Evolutionary conservation across 2,888 invertebrate genomes (phyloP).

Genomic region (Pyralis farinalis): DNA sequence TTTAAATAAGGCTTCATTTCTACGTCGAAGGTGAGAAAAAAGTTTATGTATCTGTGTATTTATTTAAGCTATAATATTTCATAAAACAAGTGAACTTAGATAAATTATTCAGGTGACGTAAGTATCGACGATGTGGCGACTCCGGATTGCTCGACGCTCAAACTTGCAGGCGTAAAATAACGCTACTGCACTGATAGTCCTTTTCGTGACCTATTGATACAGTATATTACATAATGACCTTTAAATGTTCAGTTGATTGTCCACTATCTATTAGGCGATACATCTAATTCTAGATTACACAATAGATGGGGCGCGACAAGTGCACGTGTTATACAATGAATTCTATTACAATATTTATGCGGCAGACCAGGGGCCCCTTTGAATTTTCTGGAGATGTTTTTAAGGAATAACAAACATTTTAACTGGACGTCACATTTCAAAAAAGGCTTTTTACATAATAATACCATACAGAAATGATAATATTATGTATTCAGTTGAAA

Average conservation of each 20-base stretch:
- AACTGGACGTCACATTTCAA: constrained; percentile 33
- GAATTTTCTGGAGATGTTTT: constrained; percentile 35
- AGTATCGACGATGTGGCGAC: too few species aligned
- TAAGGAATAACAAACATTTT: constrained; percentile 32
- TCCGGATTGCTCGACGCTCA: too few species aligned
- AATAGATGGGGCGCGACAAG: constrained; percentile 28
- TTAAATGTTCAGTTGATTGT: constrained; percentile 1
- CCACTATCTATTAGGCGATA: background rate
- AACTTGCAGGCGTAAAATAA: too few species aligned
- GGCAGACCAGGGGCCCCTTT: constrained; percentile 19
- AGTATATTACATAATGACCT: constrained; percentile 5
- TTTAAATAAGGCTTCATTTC: too few species aligned
- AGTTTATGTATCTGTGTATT: too few species aligned
- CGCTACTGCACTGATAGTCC: background rate
- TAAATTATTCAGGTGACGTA: background rate
- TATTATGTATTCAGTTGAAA: constrained; percentile 16
- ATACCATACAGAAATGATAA: constrained; percentile 27
- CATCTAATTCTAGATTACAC: background rate
- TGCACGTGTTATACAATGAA: constrained; percentile 40
- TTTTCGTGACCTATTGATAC: background rate
- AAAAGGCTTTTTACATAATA: constrained; percentile 36
- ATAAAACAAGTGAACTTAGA: too few species aligned
- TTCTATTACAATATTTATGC: constrained; percentile 5
- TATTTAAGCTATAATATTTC: too few species aligned
- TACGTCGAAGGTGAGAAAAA: too few species aligned